Evolutionary conservation across 2,888 invertebrate species (phyloP).

Genomic region (Neocrepidodera transversa): DNA sequence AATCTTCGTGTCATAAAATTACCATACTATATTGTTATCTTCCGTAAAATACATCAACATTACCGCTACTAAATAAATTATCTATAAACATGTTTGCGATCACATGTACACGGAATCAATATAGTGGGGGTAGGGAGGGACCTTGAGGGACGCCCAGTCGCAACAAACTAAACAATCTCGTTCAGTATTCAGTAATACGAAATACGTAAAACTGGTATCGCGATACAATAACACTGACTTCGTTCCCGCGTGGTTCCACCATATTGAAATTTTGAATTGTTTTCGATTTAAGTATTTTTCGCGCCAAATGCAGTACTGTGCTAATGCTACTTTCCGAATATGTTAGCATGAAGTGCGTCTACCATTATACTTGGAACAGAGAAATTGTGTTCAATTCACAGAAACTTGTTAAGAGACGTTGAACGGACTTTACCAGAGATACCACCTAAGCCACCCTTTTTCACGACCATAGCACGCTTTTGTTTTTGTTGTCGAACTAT

Average conservation of each 20-base stretch:
- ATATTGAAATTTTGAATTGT: neutral
- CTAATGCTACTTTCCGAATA: slow-evolving; percentile 55
- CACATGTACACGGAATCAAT: slow-evolving; percentile 32
- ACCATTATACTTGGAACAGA: slow-evolving; percentile 91
- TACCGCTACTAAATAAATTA: slow-evolving; percentile 1
- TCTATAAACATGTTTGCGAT: slow-evolving; percentile 32
- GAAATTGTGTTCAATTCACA: slow-evolving; percentile 93
- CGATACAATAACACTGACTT: neutral
- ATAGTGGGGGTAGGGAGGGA: slow-evolving; percentile 28
- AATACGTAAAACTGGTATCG: neutral
- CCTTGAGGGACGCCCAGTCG: slow-evolving; percentile 39
- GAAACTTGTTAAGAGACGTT: slow-evolving; percentile 92
- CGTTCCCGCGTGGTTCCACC: slow-evolving; percentile 1
- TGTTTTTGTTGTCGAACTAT: slow-evolving; percentile 30
- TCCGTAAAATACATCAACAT: neutral
- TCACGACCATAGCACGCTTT: slow-evolving; percentile 42
- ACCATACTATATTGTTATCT: neutral
- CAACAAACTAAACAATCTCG: neutral
- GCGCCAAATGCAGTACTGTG: slow-evolving; percentile 49
- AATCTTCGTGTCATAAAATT: neutral
- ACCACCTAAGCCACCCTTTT: slow-evolving; percentile 40
- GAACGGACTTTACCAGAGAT: slow-evolving; percentile 56
- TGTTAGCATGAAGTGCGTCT: slow-evolving; percentile 75
- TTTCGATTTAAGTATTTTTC: neutral
- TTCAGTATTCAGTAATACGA: neutral